Base-by-base conservation (phyloP, 92 coral and sea anemone species). In the Phymanthus crucifer region DNA sequence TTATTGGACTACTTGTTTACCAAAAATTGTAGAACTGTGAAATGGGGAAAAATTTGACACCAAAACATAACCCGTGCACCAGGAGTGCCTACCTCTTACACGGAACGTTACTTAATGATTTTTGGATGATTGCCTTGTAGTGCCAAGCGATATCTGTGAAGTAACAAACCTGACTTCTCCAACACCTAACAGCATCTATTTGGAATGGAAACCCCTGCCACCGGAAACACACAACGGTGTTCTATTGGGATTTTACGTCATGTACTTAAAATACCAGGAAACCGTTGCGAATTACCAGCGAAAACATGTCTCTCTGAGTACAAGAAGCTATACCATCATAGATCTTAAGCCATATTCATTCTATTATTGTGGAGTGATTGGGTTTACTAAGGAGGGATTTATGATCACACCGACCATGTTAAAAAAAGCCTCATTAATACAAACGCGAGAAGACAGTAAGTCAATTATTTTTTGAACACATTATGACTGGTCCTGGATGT, bases 191-290 rank as follows among this genome's bases (percentile, higher is more conserved):
- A 67, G 80, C 40, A 36, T 83, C 19, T 83, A 66, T 26, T 7
- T 83, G 26, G 81, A 72, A 29, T 83, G 87, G 87, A 64, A 83
- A 67, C 76, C 81, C 6, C 32, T 83, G 23, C 48, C 37, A 16
- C 87, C 87, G 5, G 76, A 83, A 35, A 56, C 75, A 8, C 87
- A 50, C 2, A 50, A 73, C 6, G 82, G 87, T 32, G 27, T 83
- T 26, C 35, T 83, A 5, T 35, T 26, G 12, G 12, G 32, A 32
- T 83, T 76, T 38, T 16, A 68, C 46, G 21, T 83, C 2, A 26
- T 83, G 52, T 83, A 75, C 61, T 67, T 83, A 13, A 67, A 29
- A 10, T 52, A 32, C 1, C 21, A 29, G 11, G 78, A 83, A 14
- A 27, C 40, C 6, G 66, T 76, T n/a, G 75, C 54, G 6, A 46